phyloP scores from a whole-genome alignment of 2,113 vertebrate genomes.

The Daphoenositta chrysoptera region DNA sequence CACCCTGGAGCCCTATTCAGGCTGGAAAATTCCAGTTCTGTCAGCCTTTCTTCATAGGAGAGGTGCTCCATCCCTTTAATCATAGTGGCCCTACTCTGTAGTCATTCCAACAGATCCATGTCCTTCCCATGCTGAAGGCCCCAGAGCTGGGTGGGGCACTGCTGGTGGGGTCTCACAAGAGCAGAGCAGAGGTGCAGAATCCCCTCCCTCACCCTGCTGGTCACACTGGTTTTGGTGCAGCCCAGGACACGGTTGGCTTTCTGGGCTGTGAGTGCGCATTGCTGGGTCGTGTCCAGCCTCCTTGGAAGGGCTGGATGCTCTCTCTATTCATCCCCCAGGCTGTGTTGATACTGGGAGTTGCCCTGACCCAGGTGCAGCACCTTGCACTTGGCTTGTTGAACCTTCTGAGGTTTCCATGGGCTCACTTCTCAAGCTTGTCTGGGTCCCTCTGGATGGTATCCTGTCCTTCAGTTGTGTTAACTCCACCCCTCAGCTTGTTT shows the following conservation, averaged over 20 bases:
- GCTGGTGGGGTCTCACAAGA: background rate
- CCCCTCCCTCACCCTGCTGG: background rate
- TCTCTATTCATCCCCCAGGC: background rate
- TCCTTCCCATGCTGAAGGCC: background rate
- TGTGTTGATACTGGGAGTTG: accelerated
- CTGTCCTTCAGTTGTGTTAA: background rate
- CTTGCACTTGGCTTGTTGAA: background rate
- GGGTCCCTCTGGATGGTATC: background rate
- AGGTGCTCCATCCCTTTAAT: background rate
- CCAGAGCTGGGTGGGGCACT: background rate
- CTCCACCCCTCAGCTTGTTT: background rate
- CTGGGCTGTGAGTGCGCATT: background rate
- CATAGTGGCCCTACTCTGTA: background rate
- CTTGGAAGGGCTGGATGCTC: background rate
- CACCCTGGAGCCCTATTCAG: background rate
- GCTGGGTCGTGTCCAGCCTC: background rate
- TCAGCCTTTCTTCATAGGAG: background rate
- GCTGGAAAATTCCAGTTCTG: background rate
- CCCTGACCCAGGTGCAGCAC: background rate
- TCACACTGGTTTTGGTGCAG: background rate
- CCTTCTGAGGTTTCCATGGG: background rate
- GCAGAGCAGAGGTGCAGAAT: background rate
- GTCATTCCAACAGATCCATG: background rate
- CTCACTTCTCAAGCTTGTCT: background rate
- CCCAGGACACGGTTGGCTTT: background rate